Base-by-base conservation (phyloP, 1,140 invertebrate genomes). In the Chironomus tepperi region DNA sequence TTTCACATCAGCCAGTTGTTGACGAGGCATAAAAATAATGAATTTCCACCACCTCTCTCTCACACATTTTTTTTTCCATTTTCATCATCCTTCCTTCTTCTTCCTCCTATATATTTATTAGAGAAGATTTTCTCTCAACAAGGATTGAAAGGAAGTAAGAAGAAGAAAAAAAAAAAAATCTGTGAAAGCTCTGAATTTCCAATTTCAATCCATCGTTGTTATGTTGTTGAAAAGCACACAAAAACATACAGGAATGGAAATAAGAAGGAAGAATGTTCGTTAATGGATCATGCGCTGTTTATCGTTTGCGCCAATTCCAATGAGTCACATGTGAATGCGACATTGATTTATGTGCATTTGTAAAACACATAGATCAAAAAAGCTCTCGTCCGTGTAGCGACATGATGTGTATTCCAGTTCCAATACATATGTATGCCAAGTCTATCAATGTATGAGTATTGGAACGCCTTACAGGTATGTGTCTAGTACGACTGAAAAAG, bases 301-400 rank as follows among this genome's bases (percentile, higher is more conserved):
- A 18, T 19, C 9, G 8, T 70, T 70, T 19, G 65, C 65, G 65
- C 65, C 47, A 57, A 18, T 70, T 70, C 65, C 65, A 70, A 70
- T 70, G 65, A 70, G 65, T 21, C 65, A 70, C 19, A 21, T 70
- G 65, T 18, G 19, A 21, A 70, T 70, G 65, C 47, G 47, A 57
- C 47, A 57, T 57, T 57, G 47, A 57, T 57, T 57, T 57, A 57
- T 57, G 12, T 57, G 47, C 47, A 57, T 57, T 57, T 57, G n/a
- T n/a, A 70, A 70, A 18, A 57, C 47, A 57, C 47, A 70, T 21
- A 70, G 16, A 19, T 70, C 65, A 70, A 57, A n/a, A 57, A 57
- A 57, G 47, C 47, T 57, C 47, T n/a, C 15, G 12, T 34, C 2
- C 5, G 24, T 34, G 24, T 34, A n/a, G 47, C 47, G 7, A 57